phyloP scores from a whole-genome alignment of 2,113 vertebrate genomes.

The Cyprinodon variegatus region DNA sequence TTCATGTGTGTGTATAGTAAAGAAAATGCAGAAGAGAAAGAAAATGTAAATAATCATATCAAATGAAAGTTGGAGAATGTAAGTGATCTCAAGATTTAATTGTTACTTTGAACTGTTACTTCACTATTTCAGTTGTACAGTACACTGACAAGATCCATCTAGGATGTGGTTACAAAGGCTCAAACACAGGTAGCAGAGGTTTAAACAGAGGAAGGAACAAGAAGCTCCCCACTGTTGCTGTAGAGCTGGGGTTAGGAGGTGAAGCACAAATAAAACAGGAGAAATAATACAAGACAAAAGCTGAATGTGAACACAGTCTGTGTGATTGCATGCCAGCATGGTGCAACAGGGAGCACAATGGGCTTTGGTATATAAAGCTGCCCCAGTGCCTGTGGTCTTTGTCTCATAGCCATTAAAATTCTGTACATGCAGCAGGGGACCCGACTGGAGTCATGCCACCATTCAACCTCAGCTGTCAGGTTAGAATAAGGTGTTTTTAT shows the following conservation, averaged over 20 bases:
- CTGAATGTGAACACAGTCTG: slow-evolving; percentile 60
- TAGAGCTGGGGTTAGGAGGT: slow-evolving; percentile 46
- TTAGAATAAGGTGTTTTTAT: slow-evolving; percentile 79
- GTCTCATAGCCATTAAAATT: slow-evolving; percentile 79
- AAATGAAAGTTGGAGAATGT: background rate
- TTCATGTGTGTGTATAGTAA: slow-evolving; percentile 5
- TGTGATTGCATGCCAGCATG: slow-evolving; percentile 77
- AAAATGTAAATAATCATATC: background rate
- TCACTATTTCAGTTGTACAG: slow-evolving; percentile 28
- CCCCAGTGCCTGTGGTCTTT: slow-evolving; percentile 73
- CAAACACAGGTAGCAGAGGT: slow-evolving; percentile 56
- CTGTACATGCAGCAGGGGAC: slow-evolving; percentile 70
- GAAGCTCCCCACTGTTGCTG: slow-evolving; percentile 45
- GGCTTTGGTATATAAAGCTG: slow-evolving; percentile 73
- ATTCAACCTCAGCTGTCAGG: slow-evolving; percentile 78
- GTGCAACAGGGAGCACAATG: slow-evolving; percentile 66
- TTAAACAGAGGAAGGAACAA: slow-evolving; percentile 58
- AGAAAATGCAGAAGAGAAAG: background rate
- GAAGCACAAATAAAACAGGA: slow-evolving; percentile 53
- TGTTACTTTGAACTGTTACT: slow-evolving; percentile 22
- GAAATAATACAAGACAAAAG: slow-evolving; percentile 62
- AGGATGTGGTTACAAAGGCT: slow-evolving; percentile 39
- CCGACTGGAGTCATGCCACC: slow-evolving; percentile 70
- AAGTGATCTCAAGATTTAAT: slow-evolving; percentile 24
- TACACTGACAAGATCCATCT: slow-evolving; percentile 29